phyloP scores from a whole-genome alignment of 2,888 invertebrate genomes.

The Hirtodrosophila cameraria region DNA sequence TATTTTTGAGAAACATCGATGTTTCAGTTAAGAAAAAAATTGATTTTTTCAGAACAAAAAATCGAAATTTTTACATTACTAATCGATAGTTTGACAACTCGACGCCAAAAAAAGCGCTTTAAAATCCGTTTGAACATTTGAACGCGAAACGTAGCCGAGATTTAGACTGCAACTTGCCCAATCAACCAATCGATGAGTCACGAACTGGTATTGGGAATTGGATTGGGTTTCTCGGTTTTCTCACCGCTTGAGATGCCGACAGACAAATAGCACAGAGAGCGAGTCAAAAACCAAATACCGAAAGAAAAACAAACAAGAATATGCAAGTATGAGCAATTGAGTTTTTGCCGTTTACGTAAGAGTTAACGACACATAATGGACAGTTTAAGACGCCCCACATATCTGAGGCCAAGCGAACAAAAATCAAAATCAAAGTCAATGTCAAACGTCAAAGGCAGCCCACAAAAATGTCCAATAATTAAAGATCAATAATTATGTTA shows the following conservation, averaged over 20 bases:
- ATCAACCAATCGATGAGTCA: slow-evolving; percentile 62
- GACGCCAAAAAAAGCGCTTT: too few species aligned
- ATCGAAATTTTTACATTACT: too few species aligned
- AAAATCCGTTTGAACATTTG: neutral
- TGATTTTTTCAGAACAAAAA: too few species aligned
- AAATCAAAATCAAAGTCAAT: slow-evolving; percentile 61
- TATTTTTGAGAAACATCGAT: too few species aligned
- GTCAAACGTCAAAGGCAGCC: slow-evolving; percentile 49
- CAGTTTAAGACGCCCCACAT: slow-evolving; percentile 5
- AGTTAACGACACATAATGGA: slow-evolving; percentile 26
- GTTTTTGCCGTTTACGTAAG: slow-evolving; percentile 38
- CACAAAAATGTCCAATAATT: slow-evolving; percentile 35
- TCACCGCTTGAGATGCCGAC: slow-evolving; percentile 3
- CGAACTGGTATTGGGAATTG: slow-evolving; percentile 63
- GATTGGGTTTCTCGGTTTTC: slow-evolving; percentile 41
- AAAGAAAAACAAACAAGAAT: neutral
- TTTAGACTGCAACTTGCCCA: slow-evolving; percentile 23
- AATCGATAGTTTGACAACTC: too few species aligned
- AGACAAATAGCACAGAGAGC: slow-evolving; percentile 18
- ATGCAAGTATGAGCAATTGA: neutral
- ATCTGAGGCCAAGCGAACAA: slow-evolving; percentile 44
- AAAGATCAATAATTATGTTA: slow-evolving; percentile 58
- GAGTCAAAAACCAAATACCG: slow-evolving; percentile 1
- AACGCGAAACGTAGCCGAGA: slow-evolving; percentile 19
- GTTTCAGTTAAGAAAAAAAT: too few species aligned